A percentile compares a stretch with the other conserved stretches of the same genome.
These are phyloP conservation scores for Sebastes flavidus DNA, from an alignment of 2,797 vertebrate genomes.

Conservation along the genomic window DNA sequence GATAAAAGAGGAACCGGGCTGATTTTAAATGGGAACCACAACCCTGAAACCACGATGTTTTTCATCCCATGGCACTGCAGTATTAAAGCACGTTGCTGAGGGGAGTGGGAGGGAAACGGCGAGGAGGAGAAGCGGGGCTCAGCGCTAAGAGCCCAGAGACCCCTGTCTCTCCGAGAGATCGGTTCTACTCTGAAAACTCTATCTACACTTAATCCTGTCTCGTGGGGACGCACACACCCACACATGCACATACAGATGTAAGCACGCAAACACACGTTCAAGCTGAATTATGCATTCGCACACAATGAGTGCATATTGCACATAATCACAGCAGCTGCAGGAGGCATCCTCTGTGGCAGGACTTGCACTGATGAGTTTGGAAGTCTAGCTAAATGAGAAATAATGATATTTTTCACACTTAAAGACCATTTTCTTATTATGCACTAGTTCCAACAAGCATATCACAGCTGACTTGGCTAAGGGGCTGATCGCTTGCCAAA, in stretches of 20 bases:
- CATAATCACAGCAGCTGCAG: constrained; percentile 49
- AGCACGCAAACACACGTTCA: constrained; percentile 39
- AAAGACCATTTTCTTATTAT: constrained; percentile 44
- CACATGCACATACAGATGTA: constrained; percentile 54
- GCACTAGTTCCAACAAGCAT: constrained; percentile 21
- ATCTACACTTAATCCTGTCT: constrained; percentile 73
- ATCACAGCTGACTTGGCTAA: constrained; percentile 35
- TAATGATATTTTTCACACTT: constrained; percentile 53
- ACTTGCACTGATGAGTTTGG: constrained; percentile 48
- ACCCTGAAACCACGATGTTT: constrained; percentile 28
- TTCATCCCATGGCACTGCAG: constrained; percentile 51
- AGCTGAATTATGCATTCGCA: constrained; percentile 53
- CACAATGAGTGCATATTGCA: constrained; percentile 37
- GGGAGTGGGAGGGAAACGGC: constrained; percentile 42
- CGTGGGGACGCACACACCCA: constrained; percentile 55
- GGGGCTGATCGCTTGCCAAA: constrained; percentile 45
- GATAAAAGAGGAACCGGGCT: constrained; percentile 15
- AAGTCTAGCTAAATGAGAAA: constrained; percentile 51
- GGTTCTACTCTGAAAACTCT: constrained; percentile 74
- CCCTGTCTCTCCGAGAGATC: constrained; percentile 64
- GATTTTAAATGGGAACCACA: constrained; percentile 54
- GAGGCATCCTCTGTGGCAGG: constrained; percentile 13
- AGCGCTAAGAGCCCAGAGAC: constrained; percentile 64
- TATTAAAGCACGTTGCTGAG: constrained; percentile 53
- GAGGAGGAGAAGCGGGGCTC: constrained; percentile 53